Percentiles rank a stretch among this genome's conserved stretches.
Evolutionary conservation across 2,888 invertebrate genomes (phyloP).

Genomic region (Saturnia japonica): DNA sequence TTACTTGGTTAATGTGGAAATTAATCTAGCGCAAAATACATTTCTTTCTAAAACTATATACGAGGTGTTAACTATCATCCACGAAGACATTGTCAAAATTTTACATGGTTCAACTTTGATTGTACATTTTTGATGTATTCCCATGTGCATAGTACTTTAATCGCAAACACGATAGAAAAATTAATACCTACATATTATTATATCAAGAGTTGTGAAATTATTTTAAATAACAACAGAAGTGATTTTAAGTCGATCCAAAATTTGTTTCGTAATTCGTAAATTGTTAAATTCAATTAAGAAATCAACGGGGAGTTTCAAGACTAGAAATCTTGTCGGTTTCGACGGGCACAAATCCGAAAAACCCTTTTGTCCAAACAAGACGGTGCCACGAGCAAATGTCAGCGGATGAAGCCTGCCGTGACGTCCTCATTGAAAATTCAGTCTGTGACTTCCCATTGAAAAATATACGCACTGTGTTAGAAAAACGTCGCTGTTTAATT

Average conservation of each 20-base stretch:
- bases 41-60: no score
- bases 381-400: constrained; percentile 69
- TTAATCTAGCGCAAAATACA: no score
- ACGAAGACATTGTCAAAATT: no score
- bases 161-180: no score
- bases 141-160: no score
- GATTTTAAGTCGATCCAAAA: constrained; percentile 44
- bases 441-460: constrained; percentile 39
- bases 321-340: constrained; percentile 50
- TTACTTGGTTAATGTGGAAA: no score
- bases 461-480: constrained; percentile 41
- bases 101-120: no score
- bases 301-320: constrained; percentile 38
- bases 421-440: constrained; percentile 73
- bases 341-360: constrained; percentile 52
- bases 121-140: no score
- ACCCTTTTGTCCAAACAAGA: constrained; percentile 75
- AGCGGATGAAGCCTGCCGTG: constrained; percentile 66
- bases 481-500: constrained; percentile 30
- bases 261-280: constrained; percentile 54
- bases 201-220: not conserved
- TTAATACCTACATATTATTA: not conserved
- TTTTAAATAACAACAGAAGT: constrained; percentile 15
- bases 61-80: no score
- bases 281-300: constrained; percentile 65